A percentile compares a stretch with the other conserved stretches of the same genome.
These are phyloP conservation scores for Empis stercorea DNA, from an alignment of 2,888 invertebrate genomes.

Conservation along the genomic window DNA sequence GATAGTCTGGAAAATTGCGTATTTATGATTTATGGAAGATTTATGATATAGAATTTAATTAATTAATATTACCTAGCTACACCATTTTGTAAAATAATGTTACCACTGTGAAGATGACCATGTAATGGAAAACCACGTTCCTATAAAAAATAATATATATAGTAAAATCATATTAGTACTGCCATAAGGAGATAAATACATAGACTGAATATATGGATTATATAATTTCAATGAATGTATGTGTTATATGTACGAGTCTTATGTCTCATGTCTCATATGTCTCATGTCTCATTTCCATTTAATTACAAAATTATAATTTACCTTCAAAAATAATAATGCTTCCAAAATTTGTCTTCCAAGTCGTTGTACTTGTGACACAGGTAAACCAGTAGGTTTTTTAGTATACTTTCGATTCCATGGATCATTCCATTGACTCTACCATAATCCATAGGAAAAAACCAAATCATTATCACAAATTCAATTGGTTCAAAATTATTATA, in stretches of 20 bases:
- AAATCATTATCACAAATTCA: too few relatives aligned
- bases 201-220: too few relatives aligned
- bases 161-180: too few relatives aligned
- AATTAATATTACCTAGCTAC: slow-evolving; percentile 59
- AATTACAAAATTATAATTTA: too few relatives aligned
- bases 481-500: slow-evolving; percentile 2
- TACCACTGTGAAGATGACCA: slow-evolving; percentile 78
- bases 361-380: slow-evolving; percentile 68
- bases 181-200: too few relatives aligned
- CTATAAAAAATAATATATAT: slow-evolving; percentile 56
- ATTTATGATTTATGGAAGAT: slow-evolving; percentile 2
- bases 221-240: too few relatives aligned
- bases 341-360: slow-evolving; percentile 80
- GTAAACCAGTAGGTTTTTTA: slow-evolving; percentile 53
- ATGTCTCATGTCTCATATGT: too few relatives aligned
- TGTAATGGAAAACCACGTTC: slow-evolving; percentile 81
- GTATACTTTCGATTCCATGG: slow-evolving; percentile 67
- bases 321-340: slow-evolving; percentile 64
- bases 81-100: slow-evolving; percentile 83
- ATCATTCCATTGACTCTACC: slow-evolving; percentile 65
- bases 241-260: too few relatives aligned
- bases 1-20: slow-evolving; percentile 57
- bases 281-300: too few relatives aligned
- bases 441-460: too few relatives aligned
- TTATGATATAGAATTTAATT: neutral